These are phyloP conservation scores for Pogona vitticeps DNA, from an alignment of 2,113 vertebrate species.

Conservation along the genomic window DNA sequence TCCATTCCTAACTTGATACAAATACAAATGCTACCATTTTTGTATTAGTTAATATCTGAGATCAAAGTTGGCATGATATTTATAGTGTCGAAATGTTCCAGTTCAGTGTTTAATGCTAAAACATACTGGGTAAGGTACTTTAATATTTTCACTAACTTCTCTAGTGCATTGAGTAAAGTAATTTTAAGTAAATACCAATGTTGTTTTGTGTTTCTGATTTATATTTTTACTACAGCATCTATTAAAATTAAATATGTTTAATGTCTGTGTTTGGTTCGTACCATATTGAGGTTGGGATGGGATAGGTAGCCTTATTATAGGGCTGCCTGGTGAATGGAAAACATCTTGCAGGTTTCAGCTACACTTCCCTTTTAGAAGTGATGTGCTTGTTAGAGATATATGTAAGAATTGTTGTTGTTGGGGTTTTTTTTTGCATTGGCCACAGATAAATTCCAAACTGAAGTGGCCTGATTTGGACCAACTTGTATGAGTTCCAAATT, in stretches of 20 bases:
- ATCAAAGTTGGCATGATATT: constrained; percentile 57
- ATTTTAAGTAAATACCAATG: constrained; percentile 57
- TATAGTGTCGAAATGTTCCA: constrained; percentile 54
- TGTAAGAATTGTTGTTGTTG: not conserved
- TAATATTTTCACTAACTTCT: constrained; percentile 72
- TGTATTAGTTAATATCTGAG: constrained; percentile 43
- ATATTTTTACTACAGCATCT: constrained; percentile 55
- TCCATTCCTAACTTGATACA: constrained; percentile 34
- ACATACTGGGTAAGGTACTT: constrained; percentile 55
- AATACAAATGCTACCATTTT: constrained; percentile 57
- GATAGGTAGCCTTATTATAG: not conserved
- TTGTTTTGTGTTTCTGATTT: constrained; percentile 57
- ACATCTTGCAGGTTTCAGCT: not conserved
- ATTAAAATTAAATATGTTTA: constrained; percentile 61
- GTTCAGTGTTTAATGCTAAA: constrained; percentile 37
- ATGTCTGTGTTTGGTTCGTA: constrained; percentile 11
- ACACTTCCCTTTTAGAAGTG: not conserved
- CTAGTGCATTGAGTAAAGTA: constrained; percentile 64
- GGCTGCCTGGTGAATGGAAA: not conserved
- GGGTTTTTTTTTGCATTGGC: not conserved
- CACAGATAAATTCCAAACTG: no score
- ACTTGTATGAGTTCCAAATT: no score
- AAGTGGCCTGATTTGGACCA: no score
- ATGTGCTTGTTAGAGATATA: not conserved
- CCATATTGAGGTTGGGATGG: not conserved